Conservation (phyloP, 2,888 invertebrate genomes). For the Nomada flava region DNA sequence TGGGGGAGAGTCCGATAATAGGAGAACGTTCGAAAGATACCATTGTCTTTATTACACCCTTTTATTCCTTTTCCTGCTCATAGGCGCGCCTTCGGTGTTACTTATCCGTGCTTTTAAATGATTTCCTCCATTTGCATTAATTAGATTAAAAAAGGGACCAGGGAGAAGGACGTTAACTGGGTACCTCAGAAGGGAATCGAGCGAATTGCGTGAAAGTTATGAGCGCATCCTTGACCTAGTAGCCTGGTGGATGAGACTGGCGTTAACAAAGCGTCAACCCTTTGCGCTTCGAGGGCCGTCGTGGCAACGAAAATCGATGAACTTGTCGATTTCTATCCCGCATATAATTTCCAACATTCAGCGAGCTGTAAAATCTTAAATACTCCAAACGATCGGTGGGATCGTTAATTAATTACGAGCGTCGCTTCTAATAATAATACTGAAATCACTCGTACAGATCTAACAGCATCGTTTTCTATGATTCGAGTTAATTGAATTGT, state of each 20-base stretch:
- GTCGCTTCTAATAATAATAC: too few relatives aligned
- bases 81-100: not conserved
- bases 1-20: slow-evolving; percentile 63
- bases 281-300: too few relatives aligned
- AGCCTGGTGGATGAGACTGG: slow-evolving; percentile 11
- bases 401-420: too few relatives aligned
- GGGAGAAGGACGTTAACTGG: not conserved
- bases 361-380: too few relatives aligned
- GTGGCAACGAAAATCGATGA: too few relatives aligned
- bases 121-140: too few relatives aligned
- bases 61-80: not conserved
- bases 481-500: not conserved
- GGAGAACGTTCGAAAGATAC: slow-evolving; percentile 45
- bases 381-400: too few relatives aligned
- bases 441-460: too few relatives aligned
- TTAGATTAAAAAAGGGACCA: too few relatives aligned
- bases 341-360: too few relatives aligned
- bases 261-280: not conserved
- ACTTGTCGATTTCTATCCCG: too few relatives aligned
- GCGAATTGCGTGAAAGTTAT: slow-evolving; percentile 32
- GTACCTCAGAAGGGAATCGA: slow-evolving; percentile 13
- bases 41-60: slow-evolving; percentile 43
- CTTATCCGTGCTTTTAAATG: not conserved
- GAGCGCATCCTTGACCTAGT: slow-evolving; percentile 33
- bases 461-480: not conserved